phyloP scores from a whole-genome alignment of 2,888 invertebrate genomes.

The Cremastobaeus sp. region DNA sequence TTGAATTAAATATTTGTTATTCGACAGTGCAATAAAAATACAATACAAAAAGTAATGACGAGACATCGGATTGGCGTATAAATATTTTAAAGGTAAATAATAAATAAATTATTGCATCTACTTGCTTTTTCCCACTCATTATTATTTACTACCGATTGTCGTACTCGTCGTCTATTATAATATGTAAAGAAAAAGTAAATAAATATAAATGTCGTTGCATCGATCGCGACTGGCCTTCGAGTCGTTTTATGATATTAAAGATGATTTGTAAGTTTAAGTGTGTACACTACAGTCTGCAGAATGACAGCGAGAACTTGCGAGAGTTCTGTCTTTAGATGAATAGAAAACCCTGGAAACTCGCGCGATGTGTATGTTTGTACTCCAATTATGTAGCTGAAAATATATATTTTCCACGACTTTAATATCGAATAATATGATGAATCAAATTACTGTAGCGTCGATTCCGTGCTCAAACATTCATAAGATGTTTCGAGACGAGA shows the following conservation, averaged over 20 bases:
- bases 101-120: slow-evolving; percentile 46
- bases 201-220: slow-evolving; percentile 52
- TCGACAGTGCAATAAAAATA: slow-evolving; percentile 53
- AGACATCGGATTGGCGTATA: slow-evolving; percentile 30
- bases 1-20: slow-evolving; percentile 56
- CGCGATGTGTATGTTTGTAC: no score
- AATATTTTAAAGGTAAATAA: slow-evolving; percentile 48
- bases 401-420: no score
- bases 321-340: slow-evolving; percentile 21
- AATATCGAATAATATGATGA: no score
- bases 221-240: slow-evolving; percentile 52
- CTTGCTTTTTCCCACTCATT: slow-evolving; percentile 21
- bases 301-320: slow-evolving; percentile 34
- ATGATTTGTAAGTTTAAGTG: slow-evolving; percentile 47
- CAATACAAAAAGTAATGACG: slow-evolving; percentile 41
- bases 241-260: slow-evolving; percentile 52
- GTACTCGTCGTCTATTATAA: slow-evolving; percentile 27
- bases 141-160: slow-evolving; percentile 46
- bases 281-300: slow-evolving; percentile 25
- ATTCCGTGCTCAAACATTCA: no score
- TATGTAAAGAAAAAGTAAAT: slow-evolving; percentile 53
- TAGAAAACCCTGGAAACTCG: no score
- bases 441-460: no score
- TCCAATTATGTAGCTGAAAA: no score
- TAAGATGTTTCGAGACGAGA: no score